Evolutionary conservation across 2,113 vertebrate species (phyloP).

Genomic region (Atherinomorus stipes): DNA sequence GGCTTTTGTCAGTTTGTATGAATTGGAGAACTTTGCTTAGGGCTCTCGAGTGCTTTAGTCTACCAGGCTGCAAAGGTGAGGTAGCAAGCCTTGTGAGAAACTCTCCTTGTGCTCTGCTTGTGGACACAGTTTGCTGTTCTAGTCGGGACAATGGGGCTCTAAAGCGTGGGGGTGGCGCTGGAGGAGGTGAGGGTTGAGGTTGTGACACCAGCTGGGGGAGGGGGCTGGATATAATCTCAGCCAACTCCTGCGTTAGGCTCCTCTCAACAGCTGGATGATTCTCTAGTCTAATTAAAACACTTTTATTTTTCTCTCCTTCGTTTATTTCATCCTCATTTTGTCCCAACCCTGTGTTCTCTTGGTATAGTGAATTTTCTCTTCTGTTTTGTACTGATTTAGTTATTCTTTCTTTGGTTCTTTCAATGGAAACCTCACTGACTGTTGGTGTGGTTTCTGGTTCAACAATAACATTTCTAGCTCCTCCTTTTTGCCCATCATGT

Average conservation of each 20-base stretch:
- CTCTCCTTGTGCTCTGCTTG: constrained; percentile 17
- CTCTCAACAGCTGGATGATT: constrained; percentile 24
- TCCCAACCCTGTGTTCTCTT: neutral
- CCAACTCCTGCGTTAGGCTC: constrained; percentile 75
- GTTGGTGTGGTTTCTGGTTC: neutral
- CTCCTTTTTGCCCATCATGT: constrained; percentile 1
- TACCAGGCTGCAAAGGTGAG: constrained; percentile 49
- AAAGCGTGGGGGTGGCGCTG: constrained; percentile 52
- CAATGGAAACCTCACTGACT: neutral
- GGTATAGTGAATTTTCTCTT: constrained; percentile 1
- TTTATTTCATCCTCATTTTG: constrained; percentile 1
- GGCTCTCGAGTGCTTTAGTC: constrained; percentile 62
- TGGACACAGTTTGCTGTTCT: constrained; percentile 8
- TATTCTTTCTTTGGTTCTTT: constrained; percentile 22
- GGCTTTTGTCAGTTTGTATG: constrained; percentile 67
- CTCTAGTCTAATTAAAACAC: neutral
- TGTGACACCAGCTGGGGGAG: neutral
- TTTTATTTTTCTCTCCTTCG: constrained; percentile 17
- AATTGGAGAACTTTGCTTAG: constrained; percentile 81
- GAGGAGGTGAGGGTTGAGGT: constrained; percentile 35
- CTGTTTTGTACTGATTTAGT: constrained; percentile 1
- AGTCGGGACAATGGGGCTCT: constrained; percentile 57
- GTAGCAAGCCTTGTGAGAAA: neutral
- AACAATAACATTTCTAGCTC: neutral
- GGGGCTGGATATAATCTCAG: constrained; percentile 65